phyloP scores from a whole-genome alignment of 2,888 invertebrate species.

The Ichneumoninae sp. region DNA sequence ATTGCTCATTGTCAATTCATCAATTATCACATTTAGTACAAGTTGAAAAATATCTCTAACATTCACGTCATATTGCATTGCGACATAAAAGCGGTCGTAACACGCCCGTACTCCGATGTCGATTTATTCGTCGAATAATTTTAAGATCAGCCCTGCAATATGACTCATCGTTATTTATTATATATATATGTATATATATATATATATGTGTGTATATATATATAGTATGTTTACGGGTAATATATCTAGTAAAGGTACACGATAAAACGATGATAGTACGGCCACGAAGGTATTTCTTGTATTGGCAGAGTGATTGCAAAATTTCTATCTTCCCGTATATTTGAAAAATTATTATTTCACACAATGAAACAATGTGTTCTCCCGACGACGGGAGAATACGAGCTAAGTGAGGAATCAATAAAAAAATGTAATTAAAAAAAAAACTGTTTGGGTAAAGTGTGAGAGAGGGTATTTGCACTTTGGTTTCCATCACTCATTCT shows the following conservation, averaged over 20 bases:
- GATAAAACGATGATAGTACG: slow-evolving; percentile 80
- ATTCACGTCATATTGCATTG: slow-evolving; percentile 83
- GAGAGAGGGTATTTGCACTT: slow-evolving; percentile 72
- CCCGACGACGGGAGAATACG: background rate
- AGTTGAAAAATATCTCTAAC: slow-evolving; percentile 85
- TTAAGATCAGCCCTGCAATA: slow-evolving; percentile 58
- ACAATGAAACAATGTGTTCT: slow-evolving; percentile 3
- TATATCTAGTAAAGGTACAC: slow-evolving; percentile 73
- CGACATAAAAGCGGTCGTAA: slow-evolving; percentile 30
- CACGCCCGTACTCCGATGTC: slow-evolving; percentile 29
- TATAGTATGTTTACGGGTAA: slow-evolving; percentile 45
- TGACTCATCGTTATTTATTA: slow-evolving; percentile 64
- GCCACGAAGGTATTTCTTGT: slow-evolving; percentile 72
- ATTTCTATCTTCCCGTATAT: slow-evolving; percentile 61
- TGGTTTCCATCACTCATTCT: slow-evolving; percentile 71
- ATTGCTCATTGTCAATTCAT: slow-evolving; percentile 85
- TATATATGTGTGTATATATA: slow-evolving; percentile 50
- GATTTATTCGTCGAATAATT: slow-evolving; percentile 46
- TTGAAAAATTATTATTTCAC: background rate
- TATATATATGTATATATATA: slow-evolving; percentile 53
- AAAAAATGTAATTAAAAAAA: background rate
- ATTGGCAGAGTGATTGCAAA: slow-evolving; percentile 78
- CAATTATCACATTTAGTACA: slow-evolving; percentile 84
- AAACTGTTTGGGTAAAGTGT: slow-evolving; percentile 31
- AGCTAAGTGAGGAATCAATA: slow-evolving; percentile 50